These are phyloP conservation scores for Diachasma alloeum DNA, from an alignment of 1,140 invertebrate genomes.

Conservation along the genomic window DNA sequence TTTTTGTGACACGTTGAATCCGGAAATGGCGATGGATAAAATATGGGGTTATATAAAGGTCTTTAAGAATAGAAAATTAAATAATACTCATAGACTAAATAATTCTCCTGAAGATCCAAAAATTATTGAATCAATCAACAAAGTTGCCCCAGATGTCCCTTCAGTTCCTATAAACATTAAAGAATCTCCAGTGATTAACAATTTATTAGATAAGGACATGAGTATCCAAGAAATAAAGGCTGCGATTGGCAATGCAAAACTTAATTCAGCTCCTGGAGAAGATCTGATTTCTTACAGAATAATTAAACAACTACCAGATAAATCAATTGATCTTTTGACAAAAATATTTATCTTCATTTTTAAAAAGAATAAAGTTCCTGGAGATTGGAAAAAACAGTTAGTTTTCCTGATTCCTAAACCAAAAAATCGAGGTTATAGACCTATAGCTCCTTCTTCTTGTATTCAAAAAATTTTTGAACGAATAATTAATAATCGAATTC, in stretches of 20 bases:
- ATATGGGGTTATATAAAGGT: not conserved
- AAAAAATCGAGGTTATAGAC: not conserved
- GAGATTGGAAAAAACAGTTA: not conserved
- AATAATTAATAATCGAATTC: conserved; percentile 26
- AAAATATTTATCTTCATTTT: too few species aligned
- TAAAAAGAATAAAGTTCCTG: not conserved
- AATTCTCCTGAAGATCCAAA: not conserved
- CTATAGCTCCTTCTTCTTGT: not conserved
- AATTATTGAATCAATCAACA: not conserved
- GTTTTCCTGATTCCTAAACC: conserved; percentile 18
- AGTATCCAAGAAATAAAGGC: not conserved
- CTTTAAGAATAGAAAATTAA: conserved; percentile 27
- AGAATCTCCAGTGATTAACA: not conserved
- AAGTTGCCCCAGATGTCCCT: not conserved
- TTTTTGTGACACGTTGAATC: not conserved
- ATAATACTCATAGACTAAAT: not conserved
- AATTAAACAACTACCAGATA: not conserved
- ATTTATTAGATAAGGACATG: not conserved
- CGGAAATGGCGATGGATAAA: not conserved
- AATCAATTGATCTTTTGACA: not conserved
- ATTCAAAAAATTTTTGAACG: conserved; percentile 26
- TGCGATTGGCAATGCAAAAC: not conserved
- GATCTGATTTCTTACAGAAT: conserved; percentile 6
- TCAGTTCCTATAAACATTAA: not conserved
- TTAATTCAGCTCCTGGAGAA: not conserved